A percentile compares a stretch with the other conserved stretches of the same genome.
Conservation (phyloP, 2,888 invertebrate species). For the Pachydiplax longipennis region DNA sequence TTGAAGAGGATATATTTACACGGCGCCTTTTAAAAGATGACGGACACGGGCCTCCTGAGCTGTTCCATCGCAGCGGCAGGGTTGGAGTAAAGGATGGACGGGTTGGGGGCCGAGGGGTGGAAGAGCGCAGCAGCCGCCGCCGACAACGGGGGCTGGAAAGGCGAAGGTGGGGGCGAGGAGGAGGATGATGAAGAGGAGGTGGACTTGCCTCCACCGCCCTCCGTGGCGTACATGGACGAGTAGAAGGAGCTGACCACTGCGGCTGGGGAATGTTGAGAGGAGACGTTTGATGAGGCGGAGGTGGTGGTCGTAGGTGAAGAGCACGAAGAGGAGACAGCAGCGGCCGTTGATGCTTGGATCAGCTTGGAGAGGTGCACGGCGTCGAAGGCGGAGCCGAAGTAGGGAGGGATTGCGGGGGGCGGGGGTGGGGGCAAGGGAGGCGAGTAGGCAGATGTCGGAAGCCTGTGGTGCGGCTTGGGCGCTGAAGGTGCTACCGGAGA, state of each 20-base stretch:
- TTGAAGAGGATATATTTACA: not conserved
- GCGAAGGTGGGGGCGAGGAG: constrained; percentile 11
- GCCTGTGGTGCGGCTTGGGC: constrained; percentile 45
- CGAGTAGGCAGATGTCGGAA: constrained; percentile 9
- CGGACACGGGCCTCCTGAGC: constrained; percentile 73
- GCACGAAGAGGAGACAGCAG: constrained; percentile 63
- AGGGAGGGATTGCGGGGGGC: constrained; percentile 69
- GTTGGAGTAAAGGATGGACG: constrained; percentile 50
- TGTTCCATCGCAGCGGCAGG: constrained; percentile 57
- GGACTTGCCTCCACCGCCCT: constrained; percentile 47
- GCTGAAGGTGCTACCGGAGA: constrained; percentile 66
- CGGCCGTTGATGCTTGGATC: constrained; percentile 56
- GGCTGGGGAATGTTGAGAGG: constrained; percentile 55
- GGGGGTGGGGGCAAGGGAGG: constrained; percentile 58
- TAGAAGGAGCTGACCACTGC: constrained; percentile 75
- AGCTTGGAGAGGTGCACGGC: constrained; percentile 65
- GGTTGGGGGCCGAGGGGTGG: constrained; percentile 64
- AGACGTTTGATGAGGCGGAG: constrained; percentile 59
- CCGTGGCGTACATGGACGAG: constrained; percentile 67
- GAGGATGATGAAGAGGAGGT: constrained; percentile 48
- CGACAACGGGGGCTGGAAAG: constrained; percentile 44
- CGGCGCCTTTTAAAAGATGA: constrained; percentile 70
- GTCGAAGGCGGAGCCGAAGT: constrained; percentile 79
- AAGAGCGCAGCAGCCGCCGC: constrained; percentile 45
- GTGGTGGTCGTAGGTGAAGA: constrained; percentile 63